A percentile compares a stretch with the other conserved stretches of the same genome.
These are phyloP conservation scores for Mareca penelope DNA, from an alignment of 2,797 vertebrate genomes.

Conservation along the genomic window DNA sequence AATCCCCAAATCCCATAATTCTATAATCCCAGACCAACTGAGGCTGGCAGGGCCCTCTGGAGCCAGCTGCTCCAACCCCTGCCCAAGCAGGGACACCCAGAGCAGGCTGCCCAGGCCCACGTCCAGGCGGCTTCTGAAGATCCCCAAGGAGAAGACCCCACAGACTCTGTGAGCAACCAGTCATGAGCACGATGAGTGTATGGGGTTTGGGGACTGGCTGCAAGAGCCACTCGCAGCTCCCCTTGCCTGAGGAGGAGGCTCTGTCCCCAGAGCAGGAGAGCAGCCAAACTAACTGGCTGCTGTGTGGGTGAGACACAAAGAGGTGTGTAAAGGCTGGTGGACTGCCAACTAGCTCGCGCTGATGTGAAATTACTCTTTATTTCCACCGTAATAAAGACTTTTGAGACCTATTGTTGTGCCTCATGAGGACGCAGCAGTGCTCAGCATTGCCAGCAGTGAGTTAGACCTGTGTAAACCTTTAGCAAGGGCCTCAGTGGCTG, in stretches of 20 bases:
- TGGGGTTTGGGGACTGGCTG: background rate
- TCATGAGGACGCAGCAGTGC: background rate
- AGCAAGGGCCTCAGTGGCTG: background rate
- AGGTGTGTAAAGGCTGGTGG: background rate
- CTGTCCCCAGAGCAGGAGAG: background rate
- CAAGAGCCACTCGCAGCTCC: background rate
- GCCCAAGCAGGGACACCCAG: background rate
- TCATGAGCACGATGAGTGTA: rapidly evolving
- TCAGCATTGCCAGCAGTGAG: background rate
- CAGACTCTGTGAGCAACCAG: background rate
- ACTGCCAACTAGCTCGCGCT: background rate
- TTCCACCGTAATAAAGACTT: background rate
- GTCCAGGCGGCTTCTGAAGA: background rate
- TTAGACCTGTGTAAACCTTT: background rate
- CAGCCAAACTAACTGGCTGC: background rate
- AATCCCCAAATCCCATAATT: background rate
- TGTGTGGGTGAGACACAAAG: background rate
- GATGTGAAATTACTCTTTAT: background rate
- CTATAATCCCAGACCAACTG: background rate
- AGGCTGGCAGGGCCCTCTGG: background rate
- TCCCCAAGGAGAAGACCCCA: background rate
- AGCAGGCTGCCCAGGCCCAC: background rate
- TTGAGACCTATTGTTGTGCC: background rate
- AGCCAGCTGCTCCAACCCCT: background rate
- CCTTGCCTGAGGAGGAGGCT: rapidly evolving